These are phyloP conservation scores for Sebastes minor DNA, from an alignment of 2,797 vertebrate genomes.

Conservation along the genomic window DNA sequence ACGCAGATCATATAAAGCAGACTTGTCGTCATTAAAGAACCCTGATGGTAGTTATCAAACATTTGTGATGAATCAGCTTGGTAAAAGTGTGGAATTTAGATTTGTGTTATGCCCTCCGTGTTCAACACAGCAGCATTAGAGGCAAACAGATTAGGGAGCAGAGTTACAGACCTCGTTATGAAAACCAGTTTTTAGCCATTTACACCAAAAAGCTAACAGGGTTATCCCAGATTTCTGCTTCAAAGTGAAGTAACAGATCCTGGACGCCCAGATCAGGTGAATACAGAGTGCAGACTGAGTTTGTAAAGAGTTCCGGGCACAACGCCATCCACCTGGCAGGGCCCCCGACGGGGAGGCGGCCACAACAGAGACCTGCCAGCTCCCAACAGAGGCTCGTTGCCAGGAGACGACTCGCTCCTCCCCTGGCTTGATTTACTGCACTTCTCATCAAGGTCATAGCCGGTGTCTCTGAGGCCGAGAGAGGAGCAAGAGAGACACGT, in stretches of 20 bases:
- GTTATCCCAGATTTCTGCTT: conserved; percentile 22
- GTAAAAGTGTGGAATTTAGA: neutral
- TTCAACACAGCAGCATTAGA: neutral
- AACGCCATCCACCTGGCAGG: conserved; percentile 77
- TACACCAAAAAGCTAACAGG: conserved; percentile 1
- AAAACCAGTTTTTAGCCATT: neutral
- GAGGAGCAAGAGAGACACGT: conserved; percentile 44
- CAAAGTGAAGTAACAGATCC: conserved; percentile 46
- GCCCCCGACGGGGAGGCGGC: conserved; percentile 58
- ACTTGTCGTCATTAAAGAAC: neutral
- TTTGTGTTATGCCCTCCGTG: neutral
- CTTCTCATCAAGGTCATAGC: conserved; percentile 79
- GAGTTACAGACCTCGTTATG: neutral
- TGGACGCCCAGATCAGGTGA: conserved; percentile 59
- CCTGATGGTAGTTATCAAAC: neutral
- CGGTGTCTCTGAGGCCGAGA: conserved; percentile 52
- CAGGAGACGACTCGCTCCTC: conserved; percentile 73
- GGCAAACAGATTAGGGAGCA: neutral
- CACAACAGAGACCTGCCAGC: conserved; percentile 72
- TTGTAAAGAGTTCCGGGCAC: conserved; percentile 74
- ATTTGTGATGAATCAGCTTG: neutral
- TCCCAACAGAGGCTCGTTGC: conserved; percentile 72
- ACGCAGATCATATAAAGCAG: neutral
- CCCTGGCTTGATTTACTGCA: conserved; percentile 72
- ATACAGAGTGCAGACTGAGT: conserved; percentile 56